These are phyloP conservation scores for Heliconius sara DNA, from an alignment of 2,888 invertebrate species.

Conservation along the genomic window DNA sequence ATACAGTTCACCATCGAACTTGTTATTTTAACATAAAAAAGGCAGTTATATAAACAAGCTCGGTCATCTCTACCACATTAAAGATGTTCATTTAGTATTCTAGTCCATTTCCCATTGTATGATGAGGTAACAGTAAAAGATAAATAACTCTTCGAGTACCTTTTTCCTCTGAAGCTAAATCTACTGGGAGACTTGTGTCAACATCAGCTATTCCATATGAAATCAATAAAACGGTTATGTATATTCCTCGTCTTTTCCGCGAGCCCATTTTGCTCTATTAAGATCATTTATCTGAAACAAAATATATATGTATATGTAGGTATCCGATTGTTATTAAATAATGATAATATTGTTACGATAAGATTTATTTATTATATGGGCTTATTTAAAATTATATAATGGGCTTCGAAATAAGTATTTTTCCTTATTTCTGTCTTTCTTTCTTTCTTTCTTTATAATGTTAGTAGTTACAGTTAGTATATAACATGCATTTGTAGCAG, in stretches of 20 bases:
- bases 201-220: conserved; percentile 81
- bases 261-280: conserved; percentile 72
- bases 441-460: neutral
- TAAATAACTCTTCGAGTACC: conserved; percentile 55
- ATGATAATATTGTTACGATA: too few species aligned
- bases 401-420: neutral
- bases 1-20: neutral
- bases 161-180: conserved; percentile 77
- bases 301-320: neutral
- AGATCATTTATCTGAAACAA: conserved; percentile 75
- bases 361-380: neutral
- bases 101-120: neutral
- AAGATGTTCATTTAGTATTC: neutral
- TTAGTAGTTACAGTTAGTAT: too few species aligned
- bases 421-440: neutral
- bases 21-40: neutral
- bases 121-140: conserved; percentile 22
- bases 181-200: conserved; percentile 73
- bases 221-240: conserved; percentile 70
- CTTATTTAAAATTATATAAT: too few species aligned
- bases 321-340: too few species aligned
- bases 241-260: conserved; percentile 72
- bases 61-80: neutral
- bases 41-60: neutral
- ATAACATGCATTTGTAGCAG: too few species aligned